Evolutionary conservation across 2,113 vertebrate genomes (phyloP).

Genomic region (Sisor rabdophorus): DNA sequence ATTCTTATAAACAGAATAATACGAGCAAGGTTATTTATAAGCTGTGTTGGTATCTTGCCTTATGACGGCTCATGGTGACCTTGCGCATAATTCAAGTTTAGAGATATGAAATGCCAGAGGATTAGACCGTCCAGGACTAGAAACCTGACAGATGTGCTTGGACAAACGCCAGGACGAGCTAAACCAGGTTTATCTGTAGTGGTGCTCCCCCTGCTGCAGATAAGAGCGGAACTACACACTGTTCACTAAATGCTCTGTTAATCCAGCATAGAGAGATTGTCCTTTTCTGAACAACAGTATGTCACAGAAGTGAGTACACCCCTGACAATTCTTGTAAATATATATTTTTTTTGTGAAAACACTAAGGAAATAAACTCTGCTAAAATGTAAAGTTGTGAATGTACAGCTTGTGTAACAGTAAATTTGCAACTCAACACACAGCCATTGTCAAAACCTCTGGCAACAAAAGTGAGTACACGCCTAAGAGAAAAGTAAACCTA

Average conservation of each 20-base stretch:
- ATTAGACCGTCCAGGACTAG: slow-evolving; percentile 7
- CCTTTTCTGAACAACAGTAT: neutral
- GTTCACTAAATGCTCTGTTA: neutral
- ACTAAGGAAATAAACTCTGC: too few species aligned
- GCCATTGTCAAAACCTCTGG: too few species aligned
- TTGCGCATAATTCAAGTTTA: neutral
- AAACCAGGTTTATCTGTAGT: slow-evolving; percentile 24
- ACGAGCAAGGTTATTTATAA: neutral
- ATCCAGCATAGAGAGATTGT: neutral
- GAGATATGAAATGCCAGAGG: neutral
- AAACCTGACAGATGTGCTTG: neutral
- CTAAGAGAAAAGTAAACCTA: too few species aligned
- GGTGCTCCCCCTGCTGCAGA: neutral
- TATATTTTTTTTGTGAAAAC: too few species aligned
- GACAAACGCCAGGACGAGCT: neutral
- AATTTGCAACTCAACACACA: too few species aligned
- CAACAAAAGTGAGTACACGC: too few species aligned
- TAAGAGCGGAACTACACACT: slow-evolving; percentile 1
- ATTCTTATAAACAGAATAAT: neutral
- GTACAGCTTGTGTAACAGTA: too few species aligned
- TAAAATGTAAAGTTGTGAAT: too few species aligned
- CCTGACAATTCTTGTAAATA: too few species aligned
- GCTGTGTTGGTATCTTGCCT: neutral
- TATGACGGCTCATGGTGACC: neutral
- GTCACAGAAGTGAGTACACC: too few species aligned